Evolutionary conservation across 2,113 vertebrate genomes (phyloP).

Genomic region (Dromiciops gliroides): DNA sequence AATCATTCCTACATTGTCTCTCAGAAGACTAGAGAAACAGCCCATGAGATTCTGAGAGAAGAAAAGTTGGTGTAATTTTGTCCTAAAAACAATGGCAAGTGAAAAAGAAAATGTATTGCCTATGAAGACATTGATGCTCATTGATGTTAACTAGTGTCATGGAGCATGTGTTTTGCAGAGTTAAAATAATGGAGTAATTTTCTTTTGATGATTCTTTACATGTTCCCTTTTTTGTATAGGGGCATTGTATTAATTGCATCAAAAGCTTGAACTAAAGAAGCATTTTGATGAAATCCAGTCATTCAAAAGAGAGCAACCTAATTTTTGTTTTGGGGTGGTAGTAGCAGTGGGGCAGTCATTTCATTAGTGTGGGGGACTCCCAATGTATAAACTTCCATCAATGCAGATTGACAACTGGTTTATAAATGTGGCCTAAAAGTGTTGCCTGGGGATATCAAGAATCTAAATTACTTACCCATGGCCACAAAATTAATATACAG

Average conservation of each 20-base stretch:
- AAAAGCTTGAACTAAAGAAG: not conserved
- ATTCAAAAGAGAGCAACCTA: not conserved
- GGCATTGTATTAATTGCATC: not conserved
- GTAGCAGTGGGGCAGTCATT: not conserved
- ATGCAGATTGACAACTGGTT: not conserved
- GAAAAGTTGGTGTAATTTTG: not conserved
- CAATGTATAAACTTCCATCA: not conserved
- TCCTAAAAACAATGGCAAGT: not conserved
- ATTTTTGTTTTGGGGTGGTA: not conserved
- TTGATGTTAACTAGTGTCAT: not conserved
- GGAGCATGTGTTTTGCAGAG: not conserved
- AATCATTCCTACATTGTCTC: not conserved
- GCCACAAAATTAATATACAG: no score
- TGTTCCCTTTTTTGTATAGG: not conserved
- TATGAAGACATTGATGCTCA: not conserved
- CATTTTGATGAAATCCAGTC: not conserved
- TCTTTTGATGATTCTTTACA: not conserved
- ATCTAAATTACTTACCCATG: no score
- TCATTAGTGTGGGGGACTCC: not conserved
- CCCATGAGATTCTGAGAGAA: not conserved
- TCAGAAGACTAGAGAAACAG: not conserved
- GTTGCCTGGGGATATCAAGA: no score
- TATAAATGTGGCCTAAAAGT: not conserved
- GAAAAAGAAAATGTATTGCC: not conserved
- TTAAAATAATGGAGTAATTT: not conserved